Evolutionary conservation across 2,888 invertebrate species (phyloP), one percentile per base, ranked within the genome.

Genomic region (Drosophila histrio): DNA sequence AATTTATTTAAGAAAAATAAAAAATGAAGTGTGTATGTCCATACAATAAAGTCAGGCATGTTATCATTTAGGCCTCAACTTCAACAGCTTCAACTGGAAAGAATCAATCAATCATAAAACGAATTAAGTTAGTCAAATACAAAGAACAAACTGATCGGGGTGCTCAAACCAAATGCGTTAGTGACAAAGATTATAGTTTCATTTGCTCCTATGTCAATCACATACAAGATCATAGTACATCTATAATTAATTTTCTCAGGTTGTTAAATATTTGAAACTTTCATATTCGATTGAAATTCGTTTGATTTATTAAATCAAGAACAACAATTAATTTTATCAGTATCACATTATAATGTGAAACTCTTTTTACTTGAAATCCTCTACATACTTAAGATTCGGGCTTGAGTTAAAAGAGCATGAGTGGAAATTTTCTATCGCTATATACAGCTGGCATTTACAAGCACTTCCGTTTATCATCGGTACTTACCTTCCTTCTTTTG

Each of bases 71-170:
- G 91, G 90, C 90, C 84, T 90, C 92, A 90, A 90, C 89, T 87
- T 90, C 91, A 90, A 90, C 90, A 89, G 89, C 89, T 88, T 89
- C 90, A 90, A 91, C 91, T 91, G 91, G 86, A 91, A 91, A 90
- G 90, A 91, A 89, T 91, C 77, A 90, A 91, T 90, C 86, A 91
- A 90, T 90, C 85, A 87, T 90, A 90, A 89, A 90, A 89, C 81
- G 85, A 78, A 78, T 84, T 78, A 79, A 73, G 90, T 90, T 91
- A 91, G 90, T 89, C 76, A 88, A 81, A 69, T 78, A 85, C 86
- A 81, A 74, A 58, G 62, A 83, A 88, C 84, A 56, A 64, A 77
- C 78, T 71, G 58, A 54, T 81, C 64, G 58, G 72, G 72, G 71
- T 83, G 77, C 84, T 75, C 71, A 72, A 70, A 70, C 59, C 72